Conservation (phyloP, 2,888 invertebrate genomes). For the Mechanitis messenoides region DNA sequence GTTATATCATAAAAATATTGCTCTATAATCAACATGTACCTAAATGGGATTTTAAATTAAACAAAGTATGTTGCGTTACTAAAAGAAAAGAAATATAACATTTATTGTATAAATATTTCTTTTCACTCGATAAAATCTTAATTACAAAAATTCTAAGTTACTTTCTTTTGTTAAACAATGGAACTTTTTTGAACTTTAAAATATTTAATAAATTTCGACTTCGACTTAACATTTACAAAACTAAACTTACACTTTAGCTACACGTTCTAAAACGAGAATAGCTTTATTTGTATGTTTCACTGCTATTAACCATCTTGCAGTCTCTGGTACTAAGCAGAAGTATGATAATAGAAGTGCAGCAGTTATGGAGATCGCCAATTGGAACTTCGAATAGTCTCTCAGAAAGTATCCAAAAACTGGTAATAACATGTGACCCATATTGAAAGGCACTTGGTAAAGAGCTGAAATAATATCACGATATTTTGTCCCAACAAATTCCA, state of each 20-base stretch:
- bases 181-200: too few relatives aligned
- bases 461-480: slow-evolving; percentile 77
- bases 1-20: too few relatives aligned
- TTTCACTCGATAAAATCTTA: too few relatives aligned
- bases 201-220: background rate
- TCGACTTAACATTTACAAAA: background rate
- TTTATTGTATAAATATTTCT: too few relatives aligned
- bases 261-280: slow-evolving; percentile 78
- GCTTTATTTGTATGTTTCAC: slow-evolving; percentile 82
- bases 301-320: slow-evolving; percentile 88
- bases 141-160: too few relatives aligned
- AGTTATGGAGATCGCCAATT: slow-evolving; percentile 79
- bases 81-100: too few relatives aligned
- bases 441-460: slow-evolving; percentile 83
- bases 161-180: too few relatives aligned
- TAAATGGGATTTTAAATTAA: too few relatives aligned
- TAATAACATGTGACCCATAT: slow-evolving; percentile 80
- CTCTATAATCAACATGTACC: too few relatives aligned
- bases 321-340: slow-evolving; percentile 84
- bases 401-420: slow-evolving; percentile 79
- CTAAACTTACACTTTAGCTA: slow-evolving; percentile 73
- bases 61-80: too few relatives aligned
- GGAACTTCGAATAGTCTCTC: slow-evolving; percentile 79
- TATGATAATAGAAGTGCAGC: slow-evolving; percentile 77
- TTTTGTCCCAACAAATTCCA: slow-evolving; percentile 80